Evolutionary conservation across 1,140 invertebrate genomes (phyloP), one percentile per base, ranked within the genome.

Genomic region (Orussus abietinus): DNA sequence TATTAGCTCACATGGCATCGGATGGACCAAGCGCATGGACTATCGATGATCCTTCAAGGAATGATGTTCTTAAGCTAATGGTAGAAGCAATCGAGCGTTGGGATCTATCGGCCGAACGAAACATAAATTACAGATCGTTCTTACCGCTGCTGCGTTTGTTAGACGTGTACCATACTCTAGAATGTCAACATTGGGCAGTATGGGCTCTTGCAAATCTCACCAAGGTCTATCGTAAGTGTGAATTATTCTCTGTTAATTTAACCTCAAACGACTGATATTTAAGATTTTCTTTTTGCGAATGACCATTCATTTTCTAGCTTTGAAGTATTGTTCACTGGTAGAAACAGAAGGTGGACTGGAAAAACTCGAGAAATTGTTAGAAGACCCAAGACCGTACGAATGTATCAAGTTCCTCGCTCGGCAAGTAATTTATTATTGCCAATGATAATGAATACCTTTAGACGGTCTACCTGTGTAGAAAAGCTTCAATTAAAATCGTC

Each of bases 131-230:
- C 68, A 82, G 92, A 46, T 94, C 90, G 12, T 96, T 97, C 75
- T 82, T 91, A 60, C 94, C 94, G 3, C 90, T 96, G 47, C 70
- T 97, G 5, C 77, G 86, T 41, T 71, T 97, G 26, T 77, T 94
- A 3, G 77, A 82, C 47, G 80, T 86, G 37, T 82, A 83, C 59
- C 85, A 93, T 49, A 93, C 90, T 3, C 86, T 89, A 1, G 83
- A 91, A 62, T 95, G 91, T 67, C 92, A 96, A 64, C 83, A 92
- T 61, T 97, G 94, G 94, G 92, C 93, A 2, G 85, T 90, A n/a
- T 98, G 95, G 95, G 96, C 94, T 4, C 75, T 98, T 25, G 92
- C 93, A 19, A 98, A 98, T 76, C 78, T 98, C 12, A 98, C 93
- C 9, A 83, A 81, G 54, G 90, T 96, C 29, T 92, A 92, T 69